Evolutionary conservation across 2,113 vertebrate genomes (phyloP).

Genomic region (Puntigrus tetrazona): DNA sequence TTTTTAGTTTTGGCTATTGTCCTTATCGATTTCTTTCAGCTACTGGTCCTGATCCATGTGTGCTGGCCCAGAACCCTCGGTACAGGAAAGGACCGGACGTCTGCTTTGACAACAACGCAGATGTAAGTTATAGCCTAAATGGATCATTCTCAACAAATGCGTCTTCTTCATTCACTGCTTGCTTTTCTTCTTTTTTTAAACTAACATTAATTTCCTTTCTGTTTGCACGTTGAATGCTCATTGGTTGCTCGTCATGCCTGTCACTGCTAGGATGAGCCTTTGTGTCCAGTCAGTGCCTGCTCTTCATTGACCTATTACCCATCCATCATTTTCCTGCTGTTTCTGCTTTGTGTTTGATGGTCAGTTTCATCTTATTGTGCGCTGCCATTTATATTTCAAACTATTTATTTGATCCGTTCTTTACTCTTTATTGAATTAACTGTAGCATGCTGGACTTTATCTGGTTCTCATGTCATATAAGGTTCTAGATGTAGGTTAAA

Average conservation of each 20-base stretch:
- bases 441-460: background rate
- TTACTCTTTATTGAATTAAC: background rate
- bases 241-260: constrained; percentile 79
- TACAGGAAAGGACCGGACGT: constrained; percentile 94
- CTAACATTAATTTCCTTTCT: constrained; percentile 47
- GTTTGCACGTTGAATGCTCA: constrained; percentile 68
- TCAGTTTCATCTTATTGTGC: constrained; percentile 78
- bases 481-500: background rate
- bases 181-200: constrained; percentile 28
- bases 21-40: constrained; percentile 82
- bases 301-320: constrained; percentile 78
- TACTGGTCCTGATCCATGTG: constrained; percentile 91
- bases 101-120: constrained; percentile 91
- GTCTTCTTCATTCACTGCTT: background rate
- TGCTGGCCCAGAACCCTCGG: constrained; percentile 90
- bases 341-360: constrained; percentile 86
- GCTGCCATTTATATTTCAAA: constrained; percentile 62
- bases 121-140: constrained; percentile 77
- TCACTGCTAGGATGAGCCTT: constrained; percentile 89
- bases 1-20: constrained; percentile 55
- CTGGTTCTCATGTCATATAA: background rate
- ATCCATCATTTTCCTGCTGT: constrained; percentile 85
- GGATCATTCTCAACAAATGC: background rate
- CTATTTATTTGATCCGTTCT: background rate
- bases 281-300: constrained; percentile 87